phyloP scores from a whole-genome alignment of 64 coral and sea anemone genomes.

The Porites lutea region DNA sequence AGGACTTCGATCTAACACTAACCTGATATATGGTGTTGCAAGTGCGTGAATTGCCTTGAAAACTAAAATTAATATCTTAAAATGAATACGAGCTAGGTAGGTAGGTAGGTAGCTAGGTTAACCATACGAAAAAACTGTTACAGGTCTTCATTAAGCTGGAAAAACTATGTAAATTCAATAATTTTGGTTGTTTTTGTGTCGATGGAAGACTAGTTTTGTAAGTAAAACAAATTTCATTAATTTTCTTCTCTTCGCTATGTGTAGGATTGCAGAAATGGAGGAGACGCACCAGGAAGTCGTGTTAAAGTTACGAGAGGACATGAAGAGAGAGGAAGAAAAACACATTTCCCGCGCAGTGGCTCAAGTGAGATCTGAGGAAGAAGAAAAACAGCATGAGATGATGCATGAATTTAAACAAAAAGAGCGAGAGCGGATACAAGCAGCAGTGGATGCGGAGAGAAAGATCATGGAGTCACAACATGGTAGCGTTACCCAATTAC shows the following conservation, averaged over 20 bases:
- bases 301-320: constrained; percentile 81
- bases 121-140: no score
- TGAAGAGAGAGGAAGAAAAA: constrained; percentile 88
- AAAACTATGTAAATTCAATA: no score
- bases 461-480: constrained; percentile 89
- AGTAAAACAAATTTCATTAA: background rate
- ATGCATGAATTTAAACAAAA: constrained; percentile 77
- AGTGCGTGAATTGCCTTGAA: no score
- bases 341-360: constrained; percentile 70
- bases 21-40: no score
- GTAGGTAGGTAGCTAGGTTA: no score
- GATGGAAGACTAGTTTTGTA: no score
- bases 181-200: no score
- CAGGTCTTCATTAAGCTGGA: no score
- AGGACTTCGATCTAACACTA: no score
- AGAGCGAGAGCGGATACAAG: constrained; percentile 84
- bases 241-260: background rate
- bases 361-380: constrained; percentile 65
- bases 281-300: constrained; percentile 85
- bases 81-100: no score
- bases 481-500: constrained; percentile 86
- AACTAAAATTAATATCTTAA: no score
- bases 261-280: constrained; percentile 91
- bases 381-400: constrained; percentile 76
- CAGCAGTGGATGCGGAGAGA: constrained; percentile 86